Evolutionary conservation across 1,140 invertebrate genomes (phyloP), one percentile per base, ranked within the genome.

Genomic region (Papilio glaucus): DNA sequence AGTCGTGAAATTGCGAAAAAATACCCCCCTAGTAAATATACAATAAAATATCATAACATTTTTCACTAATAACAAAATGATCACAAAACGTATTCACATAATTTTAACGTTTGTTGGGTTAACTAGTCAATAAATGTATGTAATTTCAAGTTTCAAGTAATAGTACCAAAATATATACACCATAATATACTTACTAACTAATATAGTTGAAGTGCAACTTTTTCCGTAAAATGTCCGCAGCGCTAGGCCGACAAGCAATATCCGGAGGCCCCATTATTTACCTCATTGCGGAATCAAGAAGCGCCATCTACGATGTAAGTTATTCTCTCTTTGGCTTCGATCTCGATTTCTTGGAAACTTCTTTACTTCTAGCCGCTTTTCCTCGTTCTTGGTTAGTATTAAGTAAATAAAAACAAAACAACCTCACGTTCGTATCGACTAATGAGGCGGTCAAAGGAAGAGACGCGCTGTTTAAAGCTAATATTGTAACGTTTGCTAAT

Each of bases 331-430:
- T 57, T 57, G 49, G 49, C 49, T 57, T 57, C 49, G 49, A 24
- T 57, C 49, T 57, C 49, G 21, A 57, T 57, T 57, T 57, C 49
- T 57, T 24, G 49, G 49, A 57, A 57, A 57, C 49, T 57, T n/a
- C n/a, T n/a, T 53, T 15, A 57, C 21, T 57, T 57, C 18, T 26
- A 57, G 49, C 49, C 49, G 10, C 49, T 57, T 57, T 57, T 57
- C 18, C 49, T 57, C 49, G 18, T 57, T 57, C 49, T 57, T 57
- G 8, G 49, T 24, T 18, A 18, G 45, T 49, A 57, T 57, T 57
- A 57, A 57, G 49, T 57, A 57, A 57, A 57, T 24, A 57, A 57
- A 24, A 57, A 26, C 49, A 57, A 57, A 57, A 49, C 45, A 49
- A 57, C 0, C 49, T 57, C 49, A 26, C 49, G 10, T 24, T 4